phyloP scores from a whole-genome alignment of 2,797 vertebrate species.

The Gadopsis marmoratus region DNA sequence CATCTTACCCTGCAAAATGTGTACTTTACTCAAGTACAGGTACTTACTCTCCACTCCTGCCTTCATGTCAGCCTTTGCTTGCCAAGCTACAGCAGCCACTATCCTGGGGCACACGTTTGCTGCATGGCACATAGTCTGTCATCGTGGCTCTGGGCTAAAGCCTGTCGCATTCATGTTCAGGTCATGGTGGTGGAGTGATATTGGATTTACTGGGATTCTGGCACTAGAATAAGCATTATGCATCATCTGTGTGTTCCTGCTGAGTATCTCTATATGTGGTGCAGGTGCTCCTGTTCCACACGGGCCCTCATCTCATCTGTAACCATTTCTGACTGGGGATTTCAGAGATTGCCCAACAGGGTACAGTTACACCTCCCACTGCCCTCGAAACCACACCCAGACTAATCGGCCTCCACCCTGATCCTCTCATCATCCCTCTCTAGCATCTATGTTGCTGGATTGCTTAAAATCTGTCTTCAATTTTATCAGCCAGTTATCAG shows the following conservation, averaged over 20 bases:
- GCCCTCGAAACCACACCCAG: constrained; percentile 16
- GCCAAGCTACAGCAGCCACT: constrained; percentile 15
- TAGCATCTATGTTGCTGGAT: neutral
- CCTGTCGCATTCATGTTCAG: constrained; percentile 16
- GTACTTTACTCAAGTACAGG: neutral
- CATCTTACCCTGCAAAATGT: neutral
- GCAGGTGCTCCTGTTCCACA: constrained; percentile 30
- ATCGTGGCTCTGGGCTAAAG: constrained; percentile 39
- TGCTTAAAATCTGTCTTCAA: neutral
- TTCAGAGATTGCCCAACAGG: constrained; percentile 44
- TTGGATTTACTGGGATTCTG: constrained; percentile 48
- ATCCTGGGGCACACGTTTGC: neutral
- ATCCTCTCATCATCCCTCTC: neutral
- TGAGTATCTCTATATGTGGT: constrained; percentile 61
- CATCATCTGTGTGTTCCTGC: constrained; percentile 56
- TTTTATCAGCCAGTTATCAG: neutral
- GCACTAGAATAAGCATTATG: constrained; percentile 53
- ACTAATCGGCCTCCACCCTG: constrained; percentile 3
- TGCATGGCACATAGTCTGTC: constrained; percentile 47
- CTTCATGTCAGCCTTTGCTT: constrained; percentile 9
- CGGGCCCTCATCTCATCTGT: constrained; percentile 49
- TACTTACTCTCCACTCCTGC: neutral
- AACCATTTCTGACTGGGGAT: constrained; percentile 55
- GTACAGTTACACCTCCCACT: constrained; percentile 70
- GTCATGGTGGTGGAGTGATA: constrained; percentile 8